Evolutionary conservation across 1,140 invertebrate species (phyloP), one percentile per base, ranked within the genome.

Genomic region (Zaprionus capensis): DNA sequence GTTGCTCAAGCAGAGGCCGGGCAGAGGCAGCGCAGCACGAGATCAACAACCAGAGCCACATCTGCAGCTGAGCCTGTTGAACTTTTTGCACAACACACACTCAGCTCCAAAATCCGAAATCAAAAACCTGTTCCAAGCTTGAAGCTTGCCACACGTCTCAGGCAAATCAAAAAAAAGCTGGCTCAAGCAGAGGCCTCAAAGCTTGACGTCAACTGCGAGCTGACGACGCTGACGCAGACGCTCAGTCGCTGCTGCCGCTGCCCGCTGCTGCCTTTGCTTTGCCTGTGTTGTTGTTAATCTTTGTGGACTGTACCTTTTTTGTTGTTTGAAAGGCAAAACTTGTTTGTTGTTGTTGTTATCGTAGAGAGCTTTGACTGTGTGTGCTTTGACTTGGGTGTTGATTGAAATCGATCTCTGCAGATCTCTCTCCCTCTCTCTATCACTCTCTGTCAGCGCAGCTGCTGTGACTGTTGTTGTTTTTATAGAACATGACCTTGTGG

Each of bases 261-360:
- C 24, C 24, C 24, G 53, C 61, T 56, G 78, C 46, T 68, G 74
- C 22, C 36, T 55, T 44, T 62, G 66, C 34, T 62, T 22, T 34
- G 74, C 20, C 55, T 71, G 26, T 78, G 80, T 73, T 82, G 74
- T 76, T 81, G 81, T 74, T 79, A 71, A 70, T 85, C 75, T 72
- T 70, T 72, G 79, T 73, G 84, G 84, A 87, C 84, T 87, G 84
- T 87, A 87, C 75, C 80, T 88, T 78, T 83, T 73, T 88, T 86
- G 83, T 86, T 82, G 83, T 82, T 84, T 79, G 61, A 72, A 73
- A 76, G 53, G 64, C 64, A 80, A 80, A 80, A 82, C 79, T 75
- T 81, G 76, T 76, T 78, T 70, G 72, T 79, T 81, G 71, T 46
- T 46, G 71, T 78, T 78, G 71, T 75, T 80, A 71, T 73, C 55